Base-by-base conservation (phyloP, 2,113 vertebrate genomes). In the Actenoides lindsayi region DNA sequence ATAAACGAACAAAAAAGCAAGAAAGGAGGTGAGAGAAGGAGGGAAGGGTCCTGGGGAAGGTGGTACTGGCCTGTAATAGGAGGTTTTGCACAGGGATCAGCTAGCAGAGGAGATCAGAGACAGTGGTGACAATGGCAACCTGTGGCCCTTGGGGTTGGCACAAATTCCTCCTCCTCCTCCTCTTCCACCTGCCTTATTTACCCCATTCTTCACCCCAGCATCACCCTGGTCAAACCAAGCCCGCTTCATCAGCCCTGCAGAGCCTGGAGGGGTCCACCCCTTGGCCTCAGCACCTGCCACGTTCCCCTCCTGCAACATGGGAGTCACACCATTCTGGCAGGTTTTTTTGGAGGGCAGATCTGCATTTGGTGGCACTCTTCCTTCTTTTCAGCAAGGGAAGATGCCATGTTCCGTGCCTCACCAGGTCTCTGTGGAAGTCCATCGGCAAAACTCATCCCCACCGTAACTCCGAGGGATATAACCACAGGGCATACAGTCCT, bases 61-160 rank as follows among this genome's bases (percentile, higher is more conserved):
- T 90, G 95, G 95, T 97, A 97, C 96, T 97, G 96, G 96, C 96
- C 96, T 95, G 2, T 74, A 91, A 95, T 68, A 93, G 89, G 93
- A 93, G 44, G 75, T 86, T 96, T 96, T 88, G 79, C 86, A 80
- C 3, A 5, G 79, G 57, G 67, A 88, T 90, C 5, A 10, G 68
- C 6, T 8, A 88, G 76, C 0, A 2, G 70, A 75, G 17, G 33
- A 82, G 59, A 77, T 4, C 8, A 41, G 5, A 44, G 53, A 88
- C 62, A 59, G 81, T 12, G 27, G 59, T 20, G 16, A 80, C 19
- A 44, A 62, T 8, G 16, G 76, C 10, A 16, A 88, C 73, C 76
- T 80, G 80, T 70, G 71, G 85, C 75, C 79, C 37, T 48, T 50
- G 33, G 68, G 48, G 41, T 62, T 83, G 64, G 63, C 54, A 92